Base-by-base conservation (phyloP, 2,888 invertebrate species). In the Steromphala cineraria region DNA sequence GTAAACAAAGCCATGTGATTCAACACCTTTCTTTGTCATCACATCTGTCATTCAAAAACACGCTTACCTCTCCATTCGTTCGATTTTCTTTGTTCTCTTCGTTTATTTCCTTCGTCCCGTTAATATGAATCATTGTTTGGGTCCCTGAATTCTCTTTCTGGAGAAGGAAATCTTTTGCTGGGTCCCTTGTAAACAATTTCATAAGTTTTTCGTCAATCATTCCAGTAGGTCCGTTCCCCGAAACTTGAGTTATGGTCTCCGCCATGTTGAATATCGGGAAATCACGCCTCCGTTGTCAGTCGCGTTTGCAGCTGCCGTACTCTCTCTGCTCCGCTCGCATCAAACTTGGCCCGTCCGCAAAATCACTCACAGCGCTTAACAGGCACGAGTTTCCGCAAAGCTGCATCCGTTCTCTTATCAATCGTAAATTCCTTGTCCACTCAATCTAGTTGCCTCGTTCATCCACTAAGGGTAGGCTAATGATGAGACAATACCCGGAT, bases 11-110 rank as follows among this genome's bases (percentile, higher is more conserved):
- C 36, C 71, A 19, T 40, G 40, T 40, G 36, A 31, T 71, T 36
- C 17, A 31, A 40, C 31, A 71, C 71, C 71, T 40, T 36, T 71
- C 71, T 40, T 40, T 40, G 36, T 36, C 71, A 46, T 53, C 75
- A 21, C 52, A 46, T 67, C n/a, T 21, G 36, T 19, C 19, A 40
- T 13, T 55, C 31, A 28, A 67, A 40, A 62, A 52, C 53, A 53
- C 55, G 21, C 83, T 79, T 79, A 83, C 83, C 83, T 83, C 83
- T 75, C 83, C 81, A 53, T 78, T 82, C 8, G 79, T 75, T 28
- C 78, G 55, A 46, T 83, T 83, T 79, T 83, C 83, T 83, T 83
- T 83, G 83, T 83, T 83, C 78, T 83, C 83, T 53, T 77, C 81
- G 31, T 81, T 80, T 53, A 46, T 79, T 19, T 40, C 77, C 53